phyloP scores from a whole-genome alignment of 2,797 vertebrate species.

The Pogonophryne albipinna region DNA sequence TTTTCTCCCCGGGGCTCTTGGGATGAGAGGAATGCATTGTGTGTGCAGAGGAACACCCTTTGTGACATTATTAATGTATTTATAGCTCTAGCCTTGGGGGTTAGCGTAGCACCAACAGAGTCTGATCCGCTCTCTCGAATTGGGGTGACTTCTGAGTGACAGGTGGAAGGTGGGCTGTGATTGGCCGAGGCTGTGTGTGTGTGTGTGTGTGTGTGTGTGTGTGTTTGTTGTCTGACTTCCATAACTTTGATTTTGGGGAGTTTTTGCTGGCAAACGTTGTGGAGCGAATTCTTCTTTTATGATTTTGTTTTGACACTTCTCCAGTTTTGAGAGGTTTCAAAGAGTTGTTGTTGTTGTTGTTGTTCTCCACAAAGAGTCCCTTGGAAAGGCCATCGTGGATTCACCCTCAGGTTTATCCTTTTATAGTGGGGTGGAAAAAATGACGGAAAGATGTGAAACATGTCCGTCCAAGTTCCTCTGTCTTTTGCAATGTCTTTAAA shows the following conservation, averaged over 20 bases:
- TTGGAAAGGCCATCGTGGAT: background rate
- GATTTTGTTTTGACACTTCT: conserved; percentile 29
- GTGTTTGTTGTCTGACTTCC: conserved; percentile 33
- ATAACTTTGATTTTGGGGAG: too few relatives aligned
- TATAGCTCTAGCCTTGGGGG: conserved; percentile 69
- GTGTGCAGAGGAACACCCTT: conserved; percentile 78
- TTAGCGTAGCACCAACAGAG: too few relatives aligned
- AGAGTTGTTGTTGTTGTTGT: conserved; percentile 1
- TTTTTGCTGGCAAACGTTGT: conserved; percentile 2
- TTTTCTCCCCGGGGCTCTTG: conserved; percentile 70
- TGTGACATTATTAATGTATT: conserved; percentile 85
- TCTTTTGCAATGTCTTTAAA: too few relatives aligned
- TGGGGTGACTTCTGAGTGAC: conserved; percentile 84
- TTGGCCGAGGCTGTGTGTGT: conserved; percentile 76
- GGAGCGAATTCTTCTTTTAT: conserved; percentile 27
- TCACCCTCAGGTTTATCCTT: too few relatives aligned
- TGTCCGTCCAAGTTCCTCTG: too few relatives aligned
- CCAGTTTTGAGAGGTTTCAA: conserved; percentile 12
- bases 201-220: conserved; percentile 23
- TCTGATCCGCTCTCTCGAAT: too few relatives aligned
- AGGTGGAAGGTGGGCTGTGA: conserved; percentile 71
- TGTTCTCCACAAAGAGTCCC: background rate
- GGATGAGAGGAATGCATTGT: conserved; percentile 84
- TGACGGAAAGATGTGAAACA: too few relatives aligned
- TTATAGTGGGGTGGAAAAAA: too few relatives aligned